phyloP scores from a whole-genome alignment of 2,888 invertebrate genomes.

The Drosophila paracracens region DNA sequence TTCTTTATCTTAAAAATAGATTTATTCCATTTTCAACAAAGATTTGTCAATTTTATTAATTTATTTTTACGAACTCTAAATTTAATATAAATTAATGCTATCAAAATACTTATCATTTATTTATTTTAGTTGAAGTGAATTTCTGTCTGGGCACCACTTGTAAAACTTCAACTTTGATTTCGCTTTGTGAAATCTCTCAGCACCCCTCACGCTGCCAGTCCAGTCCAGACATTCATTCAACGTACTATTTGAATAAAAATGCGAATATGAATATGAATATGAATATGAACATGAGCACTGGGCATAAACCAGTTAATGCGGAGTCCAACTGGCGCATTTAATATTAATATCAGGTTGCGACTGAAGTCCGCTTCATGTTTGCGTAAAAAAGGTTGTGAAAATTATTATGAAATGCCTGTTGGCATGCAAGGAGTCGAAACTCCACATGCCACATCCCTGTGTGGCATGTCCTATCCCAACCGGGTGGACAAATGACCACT shows the following conservation, averaged over 20 bases:
- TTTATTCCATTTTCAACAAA: not conserved
- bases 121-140: not conserved
- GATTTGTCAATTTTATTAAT: not conserved
- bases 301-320: slow-evolving; percentile 23
- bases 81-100: not conserved
- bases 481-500: slow-evolving; percentile 69
- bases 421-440: slow-evolving; percentile 64
- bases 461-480: not conserved
- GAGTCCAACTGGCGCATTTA: slow-evolving; percentile 55
- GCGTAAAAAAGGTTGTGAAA: slow-evolving; percentile 76
- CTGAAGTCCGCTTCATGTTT: slow-evolving; percentile 49
- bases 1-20: not conserved
- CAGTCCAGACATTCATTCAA: not conserved
- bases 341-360: slow-evolving; percentile 62
- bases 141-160: not conserved
- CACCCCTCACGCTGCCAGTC: not conserved
- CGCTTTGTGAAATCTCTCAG: not conserved
- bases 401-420: slow-evolving; percentile 83
- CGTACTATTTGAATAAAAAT: slow-evolving; percentile 9
- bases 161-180: slow-evolving; percentile 5
- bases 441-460: not conserved
- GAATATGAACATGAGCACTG: slow-evolving; percentile 14
- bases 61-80: not conserved
- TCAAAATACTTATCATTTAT: not conserved
- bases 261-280: slow-evolving; percentile 13